Base-by-base conservation (phyloP, 1,140 invertebrate species). In the Aphidius gifuensis region DNA sequence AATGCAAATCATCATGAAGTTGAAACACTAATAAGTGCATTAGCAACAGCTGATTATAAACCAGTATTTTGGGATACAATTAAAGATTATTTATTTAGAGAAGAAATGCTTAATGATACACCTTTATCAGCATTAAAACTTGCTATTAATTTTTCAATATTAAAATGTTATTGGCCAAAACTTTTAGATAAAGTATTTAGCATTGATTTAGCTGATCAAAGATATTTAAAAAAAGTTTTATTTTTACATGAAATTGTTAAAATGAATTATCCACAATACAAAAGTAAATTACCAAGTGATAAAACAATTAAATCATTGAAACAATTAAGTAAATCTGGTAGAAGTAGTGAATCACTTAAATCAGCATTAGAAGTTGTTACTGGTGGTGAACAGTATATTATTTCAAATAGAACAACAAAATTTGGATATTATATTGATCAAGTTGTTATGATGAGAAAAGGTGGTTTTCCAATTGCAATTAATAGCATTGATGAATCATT, bases 11-110 rank as follows among this genome's bases (percentile, higher is more conserved):
- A 5, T 67, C 72, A 9, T 66, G 73, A 57, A 6, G 70, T 83
- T 9, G 80, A 83, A 63, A 75, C 77, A 40, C 79, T 85, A 62
- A 73, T 85, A 58, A 80, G 79, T 61, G 81, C 76, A 45, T 71
- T 85, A 32, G 74, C 82, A 9, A 80, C 81, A 66, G 84, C 83
- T 40, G 83, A 87, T 74, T 87, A 84, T 68, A 84, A 82, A 51
- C 85, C 87, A 3, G 55, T 74, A 16, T 66, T 82, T 66, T 89
- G 86, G 85, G 67, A 76, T 3, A 66, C 61, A 42, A 70, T 89
- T 42, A 59, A 68, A 70, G 73, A 64, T 60, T 62, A 58, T 59
- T 79, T 74, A 73, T 83, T 70, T 67, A 79, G 6, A 43, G 74
- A 39, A 78, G 80, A 66, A 64, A 65, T 58, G 62, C 77, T 80